Evolutionary conservation across 2,797 vertebrate genomes (phyloP).

Genomic region (Crocidura indochinensis): DNA sequence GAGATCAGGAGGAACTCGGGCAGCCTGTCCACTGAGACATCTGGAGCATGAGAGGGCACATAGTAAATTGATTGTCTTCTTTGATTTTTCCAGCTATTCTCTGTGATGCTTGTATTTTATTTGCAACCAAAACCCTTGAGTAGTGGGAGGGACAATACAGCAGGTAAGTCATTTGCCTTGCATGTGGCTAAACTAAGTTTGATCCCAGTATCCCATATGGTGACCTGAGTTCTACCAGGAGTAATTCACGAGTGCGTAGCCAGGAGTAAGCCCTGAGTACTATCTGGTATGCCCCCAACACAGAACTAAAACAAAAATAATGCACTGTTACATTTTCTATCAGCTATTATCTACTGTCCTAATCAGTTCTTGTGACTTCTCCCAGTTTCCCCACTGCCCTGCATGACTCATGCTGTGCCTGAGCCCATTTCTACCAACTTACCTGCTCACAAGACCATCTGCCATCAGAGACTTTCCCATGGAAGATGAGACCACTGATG

Average conservation of each 20-base stretch:
- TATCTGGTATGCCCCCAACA: too few species aligned
- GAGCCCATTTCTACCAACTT: constrained; percentile 58
- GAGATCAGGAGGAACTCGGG: background rate
- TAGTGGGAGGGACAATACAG: too few species aligned
- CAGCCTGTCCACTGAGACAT: background rate
- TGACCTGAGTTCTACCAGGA: too few species aligned
- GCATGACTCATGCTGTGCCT: background rate
- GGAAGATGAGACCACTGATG: constrained; percentile 28
- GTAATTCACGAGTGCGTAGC: too few species aligned
- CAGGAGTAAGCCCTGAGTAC: too few species aligned
- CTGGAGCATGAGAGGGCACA: background rate
- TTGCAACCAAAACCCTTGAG: constrained; percentile 39
- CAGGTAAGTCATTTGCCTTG: too few species aligned
- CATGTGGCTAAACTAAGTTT: too few species aligned
- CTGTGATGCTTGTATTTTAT: constrained; percentile 6
- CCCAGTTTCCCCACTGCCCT: background rate
- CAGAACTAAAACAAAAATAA: too few species aligned
- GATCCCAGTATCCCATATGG: too few species aligned
- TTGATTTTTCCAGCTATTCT: constrained; percentile 41
- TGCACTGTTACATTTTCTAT: background rate
- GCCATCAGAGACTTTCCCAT: constrained; percentile 6
- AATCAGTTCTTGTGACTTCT: background rate
- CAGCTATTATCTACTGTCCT: constrained; percentile 25
- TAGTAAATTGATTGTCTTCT: constrained; percentile 35
- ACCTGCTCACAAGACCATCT: constrained; percentile 52